Percentiles rank a stretch among this genome's conserved stretches.
Evolutionary conservation across 1,140 invertebrate genomes (phyloP).

Genomic region (Mizuhopecten yessoensis): DNA sequence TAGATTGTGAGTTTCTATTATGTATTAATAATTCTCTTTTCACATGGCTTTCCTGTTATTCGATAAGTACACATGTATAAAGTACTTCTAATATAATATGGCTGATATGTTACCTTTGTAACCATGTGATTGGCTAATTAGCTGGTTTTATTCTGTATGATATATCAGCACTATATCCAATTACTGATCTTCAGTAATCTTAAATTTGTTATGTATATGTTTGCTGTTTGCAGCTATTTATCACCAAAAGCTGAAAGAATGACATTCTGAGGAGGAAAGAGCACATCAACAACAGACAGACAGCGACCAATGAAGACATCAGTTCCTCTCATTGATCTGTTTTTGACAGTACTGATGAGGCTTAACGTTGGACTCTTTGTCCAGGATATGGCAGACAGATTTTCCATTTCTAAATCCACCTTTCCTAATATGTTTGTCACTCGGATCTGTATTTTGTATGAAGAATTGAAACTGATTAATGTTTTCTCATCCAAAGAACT

Average conservation of each 20-base stretch:
- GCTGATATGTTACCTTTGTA: too few species aligned
- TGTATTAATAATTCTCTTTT: too few species aligned
- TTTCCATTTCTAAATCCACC: background rate
- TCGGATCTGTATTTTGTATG: background rate
- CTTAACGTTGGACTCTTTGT: conserved; percentile 54
- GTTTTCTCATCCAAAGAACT: background rate
- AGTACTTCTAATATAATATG: too few species aligned
- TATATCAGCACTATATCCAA: too few species aligned
- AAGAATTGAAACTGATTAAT: conserved; percentile 38
- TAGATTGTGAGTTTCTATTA: too few species aligned
- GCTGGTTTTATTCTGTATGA: too few species aligned
- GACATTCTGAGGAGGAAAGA: background rate
- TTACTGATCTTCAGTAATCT: too few species aligned
- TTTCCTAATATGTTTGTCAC: conserved; percentile 30
- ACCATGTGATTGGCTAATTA: too few species aligned
- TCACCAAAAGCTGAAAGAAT: background rate
- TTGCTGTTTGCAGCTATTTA: background rate
- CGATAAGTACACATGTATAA: too few species aligned
- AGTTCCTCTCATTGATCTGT: conserved; percentile 45
- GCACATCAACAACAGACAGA: background rate
- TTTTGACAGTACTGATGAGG: conserved; percentile 58
- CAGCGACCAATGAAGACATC: background rate
- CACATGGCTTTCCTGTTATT: too few species aligned
- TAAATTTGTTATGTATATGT: too few species aligned
- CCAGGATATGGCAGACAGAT: conserved; percentile 45